Evolutionary conservation across 2,888 invertebrate genomes (phyloP).

Genomic region (Lasioglossum oenotherae): DNA sequence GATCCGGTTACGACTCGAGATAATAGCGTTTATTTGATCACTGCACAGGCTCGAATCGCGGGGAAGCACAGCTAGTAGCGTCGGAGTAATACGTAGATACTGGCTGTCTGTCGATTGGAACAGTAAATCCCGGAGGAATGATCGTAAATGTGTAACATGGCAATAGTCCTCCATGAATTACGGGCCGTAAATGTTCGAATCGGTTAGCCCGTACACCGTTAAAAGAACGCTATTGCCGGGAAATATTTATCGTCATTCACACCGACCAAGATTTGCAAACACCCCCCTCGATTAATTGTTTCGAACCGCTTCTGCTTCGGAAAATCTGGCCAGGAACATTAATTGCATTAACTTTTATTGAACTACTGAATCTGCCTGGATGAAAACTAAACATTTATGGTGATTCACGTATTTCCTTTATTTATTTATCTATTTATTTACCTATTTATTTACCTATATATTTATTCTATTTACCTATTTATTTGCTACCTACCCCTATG

Average conservation of each 20-base stretch:
- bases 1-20: conserved; percentile 29
- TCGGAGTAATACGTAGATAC: not conserved
- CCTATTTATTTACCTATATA: too few relatives aligned
- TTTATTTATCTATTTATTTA: too few relatives aligned
- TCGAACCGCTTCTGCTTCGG: not conserved
- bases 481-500: too few relatives aligned
- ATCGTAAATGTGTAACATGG: conserved; percentile 38
- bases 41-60: conserved; percentile 13
- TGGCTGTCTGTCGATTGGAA: conserved; percentile 25
- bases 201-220: not conserved
- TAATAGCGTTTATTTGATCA: conserved; percentile 34
- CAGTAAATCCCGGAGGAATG: conserved; percentile 35
- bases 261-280: not conserved
- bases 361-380: not conserved
- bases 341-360: too few relatives aligned
- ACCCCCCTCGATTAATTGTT: not conserved
- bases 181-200: conserved; percentile 30
- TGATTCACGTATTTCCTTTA: too few relatives aligned
- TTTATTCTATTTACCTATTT: too few relatives aligned
- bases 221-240: not conserved
- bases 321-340: not conserved
- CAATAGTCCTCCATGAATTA: conserved; percentile 30
- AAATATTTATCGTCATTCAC: conserved; percentile 6
- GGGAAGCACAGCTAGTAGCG: conserved; percentile 5
- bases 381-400: not conserved